Conservation (phyloP, 1,140 invertebrate species). For the Temnothorax curvispinosus region DNA sequence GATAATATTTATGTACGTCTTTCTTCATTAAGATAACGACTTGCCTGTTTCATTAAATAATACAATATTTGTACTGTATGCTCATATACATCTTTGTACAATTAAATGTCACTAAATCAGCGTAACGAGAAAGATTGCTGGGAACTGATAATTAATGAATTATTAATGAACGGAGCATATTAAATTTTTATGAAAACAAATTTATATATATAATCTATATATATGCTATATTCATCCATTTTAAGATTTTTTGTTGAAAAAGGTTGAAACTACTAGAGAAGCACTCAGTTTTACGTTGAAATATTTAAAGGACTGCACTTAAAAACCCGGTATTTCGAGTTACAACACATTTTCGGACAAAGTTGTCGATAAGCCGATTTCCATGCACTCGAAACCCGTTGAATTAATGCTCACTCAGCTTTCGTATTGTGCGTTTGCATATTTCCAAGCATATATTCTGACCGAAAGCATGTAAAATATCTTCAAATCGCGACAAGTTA, state of each 20-base stretch:
- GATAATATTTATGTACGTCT: not conserved
- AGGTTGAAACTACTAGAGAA: not conserved
- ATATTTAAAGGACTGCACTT: conserved; percentile 34
- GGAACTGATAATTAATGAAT: not conserved
- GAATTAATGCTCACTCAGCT: conserved; percentile 31
- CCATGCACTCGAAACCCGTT: conserved; percentile 28
- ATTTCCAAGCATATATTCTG: conserved; percentile 8
- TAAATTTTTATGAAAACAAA: not conserved
- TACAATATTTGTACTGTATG: not conserved
- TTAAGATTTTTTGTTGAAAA: conserved; percentile 13
- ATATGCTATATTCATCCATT: not conserved
- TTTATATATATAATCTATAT: not conserved
- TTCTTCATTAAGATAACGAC: not conserved
- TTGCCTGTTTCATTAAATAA: not conserved
- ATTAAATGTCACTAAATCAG: not conserved
- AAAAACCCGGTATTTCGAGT: conserved; percentile 21
- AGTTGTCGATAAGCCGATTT: conserved; percentile 51
- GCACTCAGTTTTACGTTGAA: conserved; percentile 39
- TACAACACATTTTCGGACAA: conserved; percentile 37
- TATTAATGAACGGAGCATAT: not conserved
- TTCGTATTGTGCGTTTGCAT: conserved; percentile 6
- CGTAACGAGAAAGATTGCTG: not conserved
- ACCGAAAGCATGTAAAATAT: not conserved
- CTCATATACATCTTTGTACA: not conserved
- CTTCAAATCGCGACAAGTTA: not conserved